These are phyloP conservation scores for Colaptes auratus DNA, from an alignment of 2,113 vertebrate species.

Conservation along the genomic window DNA sequence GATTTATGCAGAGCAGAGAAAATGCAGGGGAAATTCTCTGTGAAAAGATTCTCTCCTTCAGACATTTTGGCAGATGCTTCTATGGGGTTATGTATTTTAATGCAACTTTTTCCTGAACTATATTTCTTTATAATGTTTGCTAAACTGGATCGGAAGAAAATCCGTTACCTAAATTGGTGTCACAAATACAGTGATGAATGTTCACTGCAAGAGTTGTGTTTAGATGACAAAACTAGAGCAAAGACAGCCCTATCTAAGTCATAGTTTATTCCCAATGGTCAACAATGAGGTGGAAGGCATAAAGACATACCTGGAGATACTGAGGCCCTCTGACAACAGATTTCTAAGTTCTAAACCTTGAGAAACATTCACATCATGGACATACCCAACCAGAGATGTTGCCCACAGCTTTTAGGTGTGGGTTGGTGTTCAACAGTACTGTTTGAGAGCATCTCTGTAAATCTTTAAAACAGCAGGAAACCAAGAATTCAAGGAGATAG, in stretches of 20 bases:
- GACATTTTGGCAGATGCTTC: not conserved
- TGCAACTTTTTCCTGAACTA: not conserved
- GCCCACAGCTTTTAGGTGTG: not conserved
- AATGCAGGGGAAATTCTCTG: not conserved
- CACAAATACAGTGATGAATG: not conserved
- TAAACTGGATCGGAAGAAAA: not conserved
- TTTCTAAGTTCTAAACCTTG: not conserved
- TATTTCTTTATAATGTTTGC: not conserved
- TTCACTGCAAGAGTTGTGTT: not conserved
- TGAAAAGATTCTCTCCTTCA: not conserved
- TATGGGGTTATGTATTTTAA: not conserved
- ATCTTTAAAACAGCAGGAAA: not conserved
- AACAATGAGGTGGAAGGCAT: not conserved
- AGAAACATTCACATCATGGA: not conserved
- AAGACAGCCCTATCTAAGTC: not conserved
- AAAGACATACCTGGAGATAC: not conserved
- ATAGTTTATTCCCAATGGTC: not conserved
- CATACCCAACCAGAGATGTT: not conserved
- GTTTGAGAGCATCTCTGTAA: not conserved
- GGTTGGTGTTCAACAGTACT: not conserved
- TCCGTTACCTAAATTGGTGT: not conserved
- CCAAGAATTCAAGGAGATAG: not conserved
- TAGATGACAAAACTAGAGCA: not conserved
- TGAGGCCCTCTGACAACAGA: not conserved
- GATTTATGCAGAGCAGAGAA: not conserved